Evolutionary conservation across 92 coral and sea anemone genomes (phyloP), one percentile per base, ranked within the genome.

Genomic region (Virgularia gustaviana): DNA sequence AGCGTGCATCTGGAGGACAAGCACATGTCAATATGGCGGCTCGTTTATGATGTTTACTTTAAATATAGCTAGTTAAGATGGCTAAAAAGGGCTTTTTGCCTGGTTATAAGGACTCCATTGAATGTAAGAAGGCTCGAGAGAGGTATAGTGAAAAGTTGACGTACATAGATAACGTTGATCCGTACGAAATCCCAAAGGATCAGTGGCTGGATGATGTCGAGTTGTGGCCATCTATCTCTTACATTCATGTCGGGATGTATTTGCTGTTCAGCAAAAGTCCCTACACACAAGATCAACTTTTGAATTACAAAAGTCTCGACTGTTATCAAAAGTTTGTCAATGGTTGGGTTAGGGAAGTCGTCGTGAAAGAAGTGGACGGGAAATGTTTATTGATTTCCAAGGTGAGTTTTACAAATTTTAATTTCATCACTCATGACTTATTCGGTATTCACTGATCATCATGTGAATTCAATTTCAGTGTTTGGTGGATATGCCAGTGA

Each of bases 211-310:
- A 73, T 59, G 57, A 80, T 36, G 56, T 80, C 13, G 80, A 80
- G 31, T 34, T 62, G 28, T 80, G 78, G 82, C 82, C 82, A 23
- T 22, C 27, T 18, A 78, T 78, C n/a, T 53, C 58, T 12, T 61
- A 79, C 63, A 79, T 79, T 19, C 57, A 81, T 34, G 81, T 74
- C 18, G 85, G 85, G 31, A 81, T 75, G 81, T 81, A 81, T 75
- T 57, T 81, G 15, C 81, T 81, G 25, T 81, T 81, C 54, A 20
- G 60, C 23, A 28, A 45, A 43, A 73, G 81, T 35, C 80, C 76
- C 2, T 79, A 79, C 63, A 79, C 83, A 11, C 57, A 79, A 55
- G 83, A 72, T 8, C 79, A 78, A 29, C 54, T 79, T 13, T 57
- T 57, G 80, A 79, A 73, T 63, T 79, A 79, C 60, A 79, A 79